Percentiles rank a stretch among this genome's conserved stretches.
These are phyloP conservation scores for Thereva unica DNA, from an alignment of 2,888 invertebrate species.

Conservation along the genomic window DNA sequence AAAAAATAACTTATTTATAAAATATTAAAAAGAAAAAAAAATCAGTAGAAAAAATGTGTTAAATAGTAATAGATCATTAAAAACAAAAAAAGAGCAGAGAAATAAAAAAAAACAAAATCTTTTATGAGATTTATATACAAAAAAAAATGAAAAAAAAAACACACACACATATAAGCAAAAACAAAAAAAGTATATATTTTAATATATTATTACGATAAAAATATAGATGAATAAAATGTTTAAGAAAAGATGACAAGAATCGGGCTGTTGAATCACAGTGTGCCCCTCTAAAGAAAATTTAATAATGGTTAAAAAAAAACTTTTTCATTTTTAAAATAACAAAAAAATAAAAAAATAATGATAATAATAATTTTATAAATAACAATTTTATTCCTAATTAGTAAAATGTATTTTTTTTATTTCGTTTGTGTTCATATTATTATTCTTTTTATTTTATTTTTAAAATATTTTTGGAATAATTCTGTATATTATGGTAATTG, in stretches of 20 bases:
- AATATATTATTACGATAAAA: slow-evolving; percentile 23
- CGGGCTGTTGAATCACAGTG: slow-evolving; percentile 44
- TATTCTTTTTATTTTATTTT: no score
- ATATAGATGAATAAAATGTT: slow-evolving; percentile 24
- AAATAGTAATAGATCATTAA: not conserved
- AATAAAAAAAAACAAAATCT: slow-evolving; percentile 9
- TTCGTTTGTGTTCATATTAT: no score
- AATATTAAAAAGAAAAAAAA: slow-evolving; percentile 25
- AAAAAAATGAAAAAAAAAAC: slow-evolving; percentile 27
- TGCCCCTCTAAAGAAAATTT: slow-evolving; percentile 38
- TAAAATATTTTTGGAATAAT: no score
- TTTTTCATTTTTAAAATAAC: slow-evolving; percentile 16
- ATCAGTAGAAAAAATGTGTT: slow-evolving; percentile 8
- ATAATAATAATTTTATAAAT: no score
- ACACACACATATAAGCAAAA: slow-evolving; percentile 34
- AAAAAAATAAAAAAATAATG: no score
- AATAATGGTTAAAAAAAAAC: slow-evolving; percentile 6
- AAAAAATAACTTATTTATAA: slow-evolving; percentile 3
- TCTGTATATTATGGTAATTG: no score
- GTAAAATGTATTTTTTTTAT: no score
- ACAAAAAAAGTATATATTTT: slow-evolving; percentile 32
- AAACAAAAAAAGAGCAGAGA: slow-evolving; percentile 9
- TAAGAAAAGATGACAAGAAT: slow-evolving; percentile 37
- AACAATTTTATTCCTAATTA: no score
- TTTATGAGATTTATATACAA: slow-evolving; percentile 8